A percentile compares a stretch with the other conserved stretches of the same genome.
Evolutionary conservation across 2,797 vertebrate genomes (phyloP).

Genomic region (Chrosomus eos): DNA sequence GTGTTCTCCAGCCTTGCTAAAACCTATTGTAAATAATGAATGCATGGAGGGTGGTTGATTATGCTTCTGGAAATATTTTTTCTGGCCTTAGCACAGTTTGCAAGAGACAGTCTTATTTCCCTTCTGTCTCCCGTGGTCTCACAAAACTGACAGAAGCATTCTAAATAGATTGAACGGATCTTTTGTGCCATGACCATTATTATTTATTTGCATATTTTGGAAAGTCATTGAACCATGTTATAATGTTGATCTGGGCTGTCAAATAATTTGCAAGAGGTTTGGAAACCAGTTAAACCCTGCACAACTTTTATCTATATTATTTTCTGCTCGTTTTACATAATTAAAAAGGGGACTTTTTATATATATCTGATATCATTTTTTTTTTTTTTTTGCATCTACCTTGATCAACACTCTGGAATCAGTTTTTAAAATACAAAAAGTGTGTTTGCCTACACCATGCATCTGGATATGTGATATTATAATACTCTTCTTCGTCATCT

Average conservation of each 20-base stretch:
- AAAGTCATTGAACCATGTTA: not conserved
- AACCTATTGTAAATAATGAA: slow-evolving; percentile 41
- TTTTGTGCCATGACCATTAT: not conserved
- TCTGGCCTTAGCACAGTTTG: slow-evolving; percentile 1
- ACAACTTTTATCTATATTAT: not conserved
- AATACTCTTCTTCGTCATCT: not conserved
- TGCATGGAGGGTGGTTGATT: slow-evolving; percentile 27
- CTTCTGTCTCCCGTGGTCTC: not conserved
- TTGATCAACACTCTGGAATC: not conserved
- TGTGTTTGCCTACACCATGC: not conserved
- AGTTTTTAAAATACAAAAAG: not conserved
- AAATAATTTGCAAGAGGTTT: not conserved
- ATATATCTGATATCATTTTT: not conserved
- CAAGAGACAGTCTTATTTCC: slow-evolving; percentile 16
- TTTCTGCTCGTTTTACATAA: not conserved
- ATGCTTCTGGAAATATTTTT: not conserved
- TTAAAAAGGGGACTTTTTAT: not conserved
- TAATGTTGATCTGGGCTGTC: not conserved
- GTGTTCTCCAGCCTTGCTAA: not conserved
- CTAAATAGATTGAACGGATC: not conserved
- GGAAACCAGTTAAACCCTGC: not conserved
- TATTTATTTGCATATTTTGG: not conserved
- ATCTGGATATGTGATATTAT: not conserved
- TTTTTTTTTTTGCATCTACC: not conserved
- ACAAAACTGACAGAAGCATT: not conserved